Evolutionary conservation across 2,797 vertebrate genomes (phyloP), one percentile per base, ranked within the genome.

Genomic region (Crax fasciolata): DNA sequence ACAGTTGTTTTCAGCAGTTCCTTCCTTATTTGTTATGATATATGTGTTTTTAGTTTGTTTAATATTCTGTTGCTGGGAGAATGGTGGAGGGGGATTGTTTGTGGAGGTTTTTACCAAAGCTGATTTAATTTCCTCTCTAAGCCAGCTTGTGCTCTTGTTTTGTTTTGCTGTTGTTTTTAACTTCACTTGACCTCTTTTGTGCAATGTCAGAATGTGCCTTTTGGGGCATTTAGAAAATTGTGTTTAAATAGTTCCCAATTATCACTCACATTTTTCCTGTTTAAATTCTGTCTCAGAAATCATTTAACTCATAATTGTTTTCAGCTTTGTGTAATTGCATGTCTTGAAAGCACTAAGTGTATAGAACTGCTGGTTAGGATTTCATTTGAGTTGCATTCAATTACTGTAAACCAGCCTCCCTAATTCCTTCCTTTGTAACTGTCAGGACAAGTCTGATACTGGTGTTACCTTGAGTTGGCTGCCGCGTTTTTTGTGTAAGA

Each of bases 121-220:
- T 94, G 85, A 92, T 95, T 92, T 90, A 95, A 95, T 95, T 97
- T 95, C 95, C 92, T 93, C 52, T 90, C 59, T 73, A 76, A 94
- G 15, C 2, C 71, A 91, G 30, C 13, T 67, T 91, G 54, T 78
- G 51, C 25, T 81, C 87, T 92, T 87, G 44, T 80, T 91, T 92
- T 94, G 68, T 30, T 90, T 90, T 79, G 83, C 16, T 90, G 88
- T 93, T 89, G 59, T 48, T 97, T 96, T 90, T 86, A 93, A 83
- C 80, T 95, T 52, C 57, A 77, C 28, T 96, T 95, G 94, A 95
- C 90, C 88, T 92, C 81, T 93, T 95, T 51, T 87, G 72, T 92
- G 84, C 78, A 72, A 89, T 83, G 72, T 65, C 67, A 96, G 87
- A 92, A 84, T 75, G 78, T 87, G 89, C 58, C 81, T 95, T 90